A percentile compares a stretch with the other conserved stretches of the same genome.
phyloP scores from a whole-genome alignment of 2,797 vertebrate genomes.

The Choloepus didactylus region DNA sequence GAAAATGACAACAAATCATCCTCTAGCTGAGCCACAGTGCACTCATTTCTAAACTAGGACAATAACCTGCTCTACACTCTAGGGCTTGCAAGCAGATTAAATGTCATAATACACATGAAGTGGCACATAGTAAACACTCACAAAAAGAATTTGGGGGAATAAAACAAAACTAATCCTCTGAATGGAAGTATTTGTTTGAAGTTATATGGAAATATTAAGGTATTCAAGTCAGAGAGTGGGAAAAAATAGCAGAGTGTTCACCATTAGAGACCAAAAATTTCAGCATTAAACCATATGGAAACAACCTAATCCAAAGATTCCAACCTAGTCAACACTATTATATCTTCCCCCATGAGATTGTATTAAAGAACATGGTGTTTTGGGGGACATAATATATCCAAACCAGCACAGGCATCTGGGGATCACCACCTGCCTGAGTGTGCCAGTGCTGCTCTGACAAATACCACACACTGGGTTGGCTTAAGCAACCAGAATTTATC shows the following conservation, averaged over 20 bases:
- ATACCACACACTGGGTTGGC: too few species aligned
- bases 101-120: background rate
- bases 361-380: too few species aligned
- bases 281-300: background rate
- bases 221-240: background rate
- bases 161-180: background rate
- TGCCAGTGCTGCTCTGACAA: too few species aligned
- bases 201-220: background rate
- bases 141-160: background rate
- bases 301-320: too few species aligned
- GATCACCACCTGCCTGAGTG: too few species aligned
- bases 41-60: background rate
- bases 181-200: conserved; percentile 31
- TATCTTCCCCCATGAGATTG: too few species aligned
- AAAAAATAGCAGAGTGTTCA: background rate
- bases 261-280: background rate
- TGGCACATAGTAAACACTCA: background rate
- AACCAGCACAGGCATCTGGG: too few species aligned
- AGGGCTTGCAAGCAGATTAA: background rate
- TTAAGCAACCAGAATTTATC: too few species aligned
- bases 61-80: background rate
- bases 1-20: background rate
- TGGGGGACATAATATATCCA: too few species aligned
- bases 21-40: background rate
- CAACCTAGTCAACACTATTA: too few species aligned